Evolutionary conservation across 2,797 vertebrate species (phyloP).

Genomic region (Enteromius fasciolatus): DNA sequence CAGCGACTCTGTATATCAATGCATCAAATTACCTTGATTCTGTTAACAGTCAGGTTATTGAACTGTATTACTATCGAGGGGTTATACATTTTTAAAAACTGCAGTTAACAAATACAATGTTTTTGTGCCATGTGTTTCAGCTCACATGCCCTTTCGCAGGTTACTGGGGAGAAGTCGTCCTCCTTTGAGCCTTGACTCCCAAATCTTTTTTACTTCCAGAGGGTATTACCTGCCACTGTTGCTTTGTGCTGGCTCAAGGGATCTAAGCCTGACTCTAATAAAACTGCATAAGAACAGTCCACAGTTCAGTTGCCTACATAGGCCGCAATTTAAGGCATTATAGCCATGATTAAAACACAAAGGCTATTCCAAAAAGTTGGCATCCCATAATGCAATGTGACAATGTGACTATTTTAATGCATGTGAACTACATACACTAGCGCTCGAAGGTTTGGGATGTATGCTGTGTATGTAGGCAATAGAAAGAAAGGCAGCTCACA

Average conservation of each 20-base stretch:
- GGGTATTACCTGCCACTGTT: not conserved
- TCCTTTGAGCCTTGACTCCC: slow-evolving; percentile 1
- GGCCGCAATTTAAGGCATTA: not conserved
- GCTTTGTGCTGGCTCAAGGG: not conserved
- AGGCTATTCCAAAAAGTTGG: not conserved
- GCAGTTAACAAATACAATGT: not conserved
- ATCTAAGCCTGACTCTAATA: not conserved
- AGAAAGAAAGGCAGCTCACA: slow-evolving; percentile 1
- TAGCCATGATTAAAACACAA: not conserved
- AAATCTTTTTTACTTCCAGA: not conserved
- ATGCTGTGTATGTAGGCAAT: not conserved
- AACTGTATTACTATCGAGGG: not conserved
- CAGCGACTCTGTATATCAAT: not conserved
- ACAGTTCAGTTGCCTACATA: not conserved
- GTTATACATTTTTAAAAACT: not conserved
- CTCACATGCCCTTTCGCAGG: not conserved
- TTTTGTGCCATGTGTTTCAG: not conserved
- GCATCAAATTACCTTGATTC: too few relatives aligned
- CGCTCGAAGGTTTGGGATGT: not conserved
- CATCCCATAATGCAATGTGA: not conserved
- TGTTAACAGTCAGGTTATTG: not conserved
- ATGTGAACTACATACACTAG: not conserved
- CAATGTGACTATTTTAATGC: not conserved
- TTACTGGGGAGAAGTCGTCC: not conserved
- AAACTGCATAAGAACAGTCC: not conserved